These are phyloP conservation scores for Steinernema carpocapsae DNA, from an alignment of 2,888 invertebrate genomes.

Conservation along the genomic window DNA sequence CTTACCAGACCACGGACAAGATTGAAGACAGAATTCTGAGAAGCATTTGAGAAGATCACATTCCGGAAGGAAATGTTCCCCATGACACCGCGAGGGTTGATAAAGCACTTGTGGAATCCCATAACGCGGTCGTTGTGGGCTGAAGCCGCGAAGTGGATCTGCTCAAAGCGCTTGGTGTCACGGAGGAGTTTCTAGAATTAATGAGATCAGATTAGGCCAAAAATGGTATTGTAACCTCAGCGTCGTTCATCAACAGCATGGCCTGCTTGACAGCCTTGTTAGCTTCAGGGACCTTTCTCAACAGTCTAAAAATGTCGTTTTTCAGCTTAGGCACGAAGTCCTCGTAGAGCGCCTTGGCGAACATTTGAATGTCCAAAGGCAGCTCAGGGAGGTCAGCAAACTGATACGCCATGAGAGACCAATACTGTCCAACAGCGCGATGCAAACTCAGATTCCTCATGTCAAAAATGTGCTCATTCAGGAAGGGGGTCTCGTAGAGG, in stretches of 20 bases:
- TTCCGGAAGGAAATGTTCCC: conserved; percentile 51
- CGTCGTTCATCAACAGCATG: neutral
- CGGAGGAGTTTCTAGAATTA: neutral
- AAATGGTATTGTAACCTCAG: neutral
- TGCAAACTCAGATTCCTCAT: conserved; percentile 66
- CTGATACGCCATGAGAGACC: conserved; percentile 70
- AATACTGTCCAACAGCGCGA: conserved; percentile 68
- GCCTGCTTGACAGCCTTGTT: neutral
- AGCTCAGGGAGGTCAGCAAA: conserved; percentile 68
- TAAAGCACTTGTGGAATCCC: conserved; percentile 68
- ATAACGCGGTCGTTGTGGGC: conserved; percentile 66
- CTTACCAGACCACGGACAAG: too few relatives aligned
- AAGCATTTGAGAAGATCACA: conserved; percentile 63
- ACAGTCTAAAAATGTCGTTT: neutral
- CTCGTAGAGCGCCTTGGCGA: neutral
- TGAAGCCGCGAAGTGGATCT: conserved; percentile 43
- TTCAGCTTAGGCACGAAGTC: neutral
- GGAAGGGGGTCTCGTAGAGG: conserved; percentile 66
- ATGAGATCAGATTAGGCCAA: neutral
- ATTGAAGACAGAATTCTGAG: conserved; percentile 8
- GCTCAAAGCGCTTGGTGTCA: neutral
- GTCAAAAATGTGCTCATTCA: conserved; percentile 66
- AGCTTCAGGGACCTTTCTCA: neutral
- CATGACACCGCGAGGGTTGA: conserved; percentile 68
- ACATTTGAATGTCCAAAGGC: neutral